A percentile compares a stretch with the other conserved stretches of the same genome.
Evolutionary conservation across 2,888 invertebrate species (phyloP).

Genomic region (Microctonus aethiopoides): DNA sequence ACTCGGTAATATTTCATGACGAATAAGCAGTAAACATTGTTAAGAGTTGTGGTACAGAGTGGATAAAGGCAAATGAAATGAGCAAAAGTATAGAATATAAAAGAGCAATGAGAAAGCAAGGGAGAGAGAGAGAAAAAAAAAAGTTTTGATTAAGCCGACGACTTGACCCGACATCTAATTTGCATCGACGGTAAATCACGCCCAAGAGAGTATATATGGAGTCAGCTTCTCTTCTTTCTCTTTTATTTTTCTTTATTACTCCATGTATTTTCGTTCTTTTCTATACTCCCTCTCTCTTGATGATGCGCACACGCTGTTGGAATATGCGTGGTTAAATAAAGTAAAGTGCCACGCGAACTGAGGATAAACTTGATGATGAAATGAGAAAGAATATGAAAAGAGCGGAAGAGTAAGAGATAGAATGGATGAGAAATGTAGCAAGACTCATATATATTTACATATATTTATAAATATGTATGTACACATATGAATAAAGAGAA

Average conservation of each 20-base stretch:
- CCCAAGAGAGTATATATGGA: constrained; percentile 36
- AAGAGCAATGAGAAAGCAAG: constrained; percentile 18
- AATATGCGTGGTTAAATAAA: constrained; percentile 46
- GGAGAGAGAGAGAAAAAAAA: constrained; percentile 30
- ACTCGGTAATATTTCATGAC: constrained; percentile 44
- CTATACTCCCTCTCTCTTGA: too few species aligned
- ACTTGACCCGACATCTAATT: constrained; percentile 49
- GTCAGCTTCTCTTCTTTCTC: constrained; percentile 34
- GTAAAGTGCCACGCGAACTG: constrained; percentile 39
- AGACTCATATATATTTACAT: neutral
- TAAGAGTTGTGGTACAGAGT: constrained; percentile 29
- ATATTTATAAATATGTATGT: too few species aligned
- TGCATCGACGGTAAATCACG: constrained; percentile 49
- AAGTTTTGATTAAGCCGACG: constrained; percentile 48
- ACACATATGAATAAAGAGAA: too few species aligned
- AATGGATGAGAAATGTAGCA: constrained; percentile 4
- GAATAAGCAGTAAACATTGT: constrained; percentile 48
- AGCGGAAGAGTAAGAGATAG: neutral
- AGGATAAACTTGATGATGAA: constrained; percentile 33
- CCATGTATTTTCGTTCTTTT: too few species aligned
- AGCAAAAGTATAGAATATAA: neutral
- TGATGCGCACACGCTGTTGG: constrained; percentile 29
- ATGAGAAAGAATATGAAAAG: constrained; percentile 8
- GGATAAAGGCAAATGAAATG: constrained; percentile 31
- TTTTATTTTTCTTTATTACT: constrained; percentile 20